phyloP scores from a whole-genome alignment of 2,888 invertebrate species.

The Idaea dimidiata region DNA sequence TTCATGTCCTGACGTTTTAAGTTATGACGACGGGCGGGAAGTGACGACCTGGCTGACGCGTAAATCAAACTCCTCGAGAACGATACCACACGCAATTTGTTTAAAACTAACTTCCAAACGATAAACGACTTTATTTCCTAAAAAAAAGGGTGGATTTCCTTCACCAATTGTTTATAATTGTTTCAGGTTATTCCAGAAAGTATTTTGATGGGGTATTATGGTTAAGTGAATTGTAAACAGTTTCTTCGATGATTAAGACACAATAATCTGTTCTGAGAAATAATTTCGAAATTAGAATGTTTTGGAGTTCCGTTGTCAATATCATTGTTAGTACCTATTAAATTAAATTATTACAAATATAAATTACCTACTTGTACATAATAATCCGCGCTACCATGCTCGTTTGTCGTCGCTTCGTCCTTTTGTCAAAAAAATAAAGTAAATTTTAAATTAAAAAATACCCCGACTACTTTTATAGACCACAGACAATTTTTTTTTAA shows the following conservation, averaged over 20 bases:
- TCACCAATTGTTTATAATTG: not conserved
- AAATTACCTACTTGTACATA: no score
- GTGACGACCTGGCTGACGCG: conserved; percentile 61
- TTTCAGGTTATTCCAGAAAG: not conserved
- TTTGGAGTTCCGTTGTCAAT: no score
- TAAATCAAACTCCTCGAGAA: conserved; percentile 58
- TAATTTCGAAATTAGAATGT: not conserved
- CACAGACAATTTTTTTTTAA: no score
- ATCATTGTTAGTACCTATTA: no score
- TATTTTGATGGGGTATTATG: conserved; percentile 1
- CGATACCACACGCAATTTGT: conserved; percentile 29
- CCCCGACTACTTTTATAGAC: no score
- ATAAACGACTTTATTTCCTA: not conserved
- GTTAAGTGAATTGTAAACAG: conserved; percentile 1
- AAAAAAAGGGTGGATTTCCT: not conserved
- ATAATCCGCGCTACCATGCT: no score
- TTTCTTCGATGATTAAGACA: not conserved
- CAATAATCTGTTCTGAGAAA: not conserved
- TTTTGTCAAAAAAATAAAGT: no score
- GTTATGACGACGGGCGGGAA: conserved; percentile 69
- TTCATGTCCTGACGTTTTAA: conserved; percentile 32
- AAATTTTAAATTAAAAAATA: no score
- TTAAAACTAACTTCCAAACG: conserved; percentile 8
- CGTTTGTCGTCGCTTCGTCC: no score
- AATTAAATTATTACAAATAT: no score